Base-by-base conservation (phyloP, 2,888 invertebrate species). In the Plebejus anna region DNA sequence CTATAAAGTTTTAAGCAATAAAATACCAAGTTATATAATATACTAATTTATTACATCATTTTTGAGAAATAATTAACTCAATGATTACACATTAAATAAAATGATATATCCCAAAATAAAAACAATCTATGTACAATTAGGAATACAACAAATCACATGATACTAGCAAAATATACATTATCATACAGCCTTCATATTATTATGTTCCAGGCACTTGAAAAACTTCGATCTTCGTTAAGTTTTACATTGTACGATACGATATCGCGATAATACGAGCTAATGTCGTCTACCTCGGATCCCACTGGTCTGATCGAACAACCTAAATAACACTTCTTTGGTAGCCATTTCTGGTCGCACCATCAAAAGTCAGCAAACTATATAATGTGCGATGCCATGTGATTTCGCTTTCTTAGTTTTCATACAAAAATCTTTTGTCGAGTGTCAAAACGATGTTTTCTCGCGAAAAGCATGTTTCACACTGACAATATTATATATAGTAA, bases 111-210 rank as follows among this genome's bases (percentile, higher is more conserved):
- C 66, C 32, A 32, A 66, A 51, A 36, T 36, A 55, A 72, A 59
- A 76, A 78, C 75, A 16, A 72, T 77, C 73, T 76, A 76, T 77
- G 78, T 77, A 75, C 75, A 59, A 80, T 78, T 66, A 32, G 66
- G 66, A 66, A 66, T 32, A 66, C 66, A 66, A 66, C 36, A 13
- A 66, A 66, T 66, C 66, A 66, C 66, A 66, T 66, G 66, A 66
- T 32, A 66, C 66, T 66, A 66, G 16, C 66, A 66, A 66, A 66
- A 66, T 66, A 66, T 36, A 66, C 61, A 28, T 2, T 61, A 61
- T 28, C 22, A 61, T 61, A 61, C 61, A 61, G 28, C 28, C 61
- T 61, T 22, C 66, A 36, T 32, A 42, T 2, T 7, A 38, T 38
- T 42, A 36, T 66, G 32, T 66, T 66, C 32, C 66, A 13, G 66